A percentile compares a stretch with the other conserved stretches of the same genome.
Conservation (phyloP, 2,797 vertebrate species). For the Myoxocephalus aenaeus region DNA sequence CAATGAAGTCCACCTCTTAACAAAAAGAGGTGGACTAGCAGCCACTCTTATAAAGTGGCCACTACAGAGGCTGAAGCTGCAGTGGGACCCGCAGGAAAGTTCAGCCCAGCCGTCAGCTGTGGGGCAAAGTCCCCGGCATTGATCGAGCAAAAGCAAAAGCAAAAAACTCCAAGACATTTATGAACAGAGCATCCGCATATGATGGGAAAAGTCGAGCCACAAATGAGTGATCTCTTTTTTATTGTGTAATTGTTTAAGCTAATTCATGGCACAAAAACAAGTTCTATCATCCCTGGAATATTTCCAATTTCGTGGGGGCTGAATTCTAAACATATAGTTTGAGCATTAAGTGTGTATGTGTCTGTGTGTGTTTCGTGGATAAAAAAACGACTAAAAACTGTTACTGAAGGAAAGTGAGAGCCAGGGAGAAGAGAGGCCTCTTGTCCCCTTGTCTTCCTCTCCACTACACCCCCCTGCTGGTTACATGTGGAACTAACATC, state of each 20-base stretch:
- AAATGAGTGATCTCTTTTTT: background rate
- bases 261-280: background rate
- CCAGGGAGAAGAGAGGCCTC: background rate
- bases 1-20: slow-evolving; percentile 91
- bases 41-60: slow-evolving; percentile 74
- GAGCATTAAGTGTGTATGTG: background rate
- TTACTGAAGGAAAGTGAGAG: background rate
- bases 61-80: slow-evolving; percentile 60
- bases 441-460: slow-evolving; percentile 45
- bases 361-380: background rate
- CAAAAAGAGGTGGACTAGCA: slow-evolving; percentile 79
- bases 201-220: background rate
- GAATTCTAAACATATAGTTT: background rate
- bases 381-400: background rate
- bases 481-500: slow-evolving; percentile 36
- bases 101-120: slow-evolving; percentile 42
- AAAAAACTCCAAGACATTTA: background rate
- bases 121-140: slow-evolving; percentile 22
- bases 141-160: background rate
- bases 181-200: background rate
- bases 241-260: background rate
- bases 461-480: slow-evolving; percentile 78
- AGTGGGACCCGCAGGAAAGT: slow-evolving; percentile 53
- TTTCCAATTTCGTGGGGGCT: background rate
- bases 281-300: background rate